These are phyloP conservation scores for Pseudolaguvia tuberculata DNA, from an alignment of 2,113 vertebrate species.

Conservation along the genomic window DNA sequence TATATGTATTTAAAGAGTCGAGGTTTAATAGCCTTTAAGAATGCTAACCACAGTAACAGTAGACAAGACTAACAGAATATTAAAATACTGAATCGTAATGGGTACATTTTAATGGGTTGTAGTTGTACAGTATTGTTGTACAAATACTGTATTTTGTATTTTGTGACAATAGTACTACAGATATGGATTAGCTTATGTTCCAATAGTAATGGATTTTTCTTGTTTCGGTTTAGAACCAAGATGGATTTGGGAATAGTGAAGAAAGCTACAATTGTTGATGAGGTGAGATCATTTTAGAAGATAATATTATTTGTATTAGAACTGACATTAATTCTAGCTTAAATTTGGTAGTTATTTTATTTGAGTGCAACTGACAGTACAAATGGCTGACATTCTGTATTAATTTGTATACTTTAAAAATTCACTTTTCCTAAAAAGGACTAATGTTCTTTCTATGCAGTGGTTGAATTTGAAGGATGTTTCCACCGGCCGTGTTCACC, in stretches of 20 bases:
- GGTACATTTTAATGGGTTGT: neutral
- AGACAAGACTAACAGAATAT: neutral
- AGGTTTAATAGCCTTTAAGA: too few relatives aligned
- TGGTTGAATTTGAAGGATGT: conserved; percentile 82
- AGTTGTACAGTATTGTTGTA: neutral
- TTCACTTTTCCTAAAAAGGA: neutral
- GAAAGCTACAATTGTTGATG: conserved; percentile 75
- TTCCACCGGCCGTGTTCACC: conserved; percentile 73
- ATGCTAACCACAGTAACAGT: too few relatives aligned
- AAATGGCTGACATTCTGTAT: too few relatives aligned
- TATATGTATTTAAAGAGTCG: too few relatives aligned
- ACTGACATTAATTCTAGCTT: neutral
- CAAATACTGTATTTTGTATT: neutral
- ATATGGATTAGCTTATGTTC: neutral
- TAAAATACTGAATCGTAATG: neutral
- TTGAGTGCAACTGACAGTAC: neutral
- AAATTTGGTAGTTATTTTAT: neutral
- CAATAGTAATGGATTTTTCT: neutral
- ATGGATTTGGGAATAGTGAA: conserved; percentile 85
- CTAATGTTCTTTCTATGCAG: conserved; percentile 55
- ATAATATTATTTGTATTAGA: neutral
- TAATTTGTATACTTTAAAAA: neutral
- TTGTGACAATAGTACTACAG: neutral
- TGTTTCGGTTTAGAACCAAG: conserved; percentile 70
- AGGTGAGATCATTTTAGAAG: conserved; percentile 65